Evolutionary conservation across 37 sponge, comb jelly and placozoan species (phyloP).

Genomic region (Petrosia ficiformis): DNA sequence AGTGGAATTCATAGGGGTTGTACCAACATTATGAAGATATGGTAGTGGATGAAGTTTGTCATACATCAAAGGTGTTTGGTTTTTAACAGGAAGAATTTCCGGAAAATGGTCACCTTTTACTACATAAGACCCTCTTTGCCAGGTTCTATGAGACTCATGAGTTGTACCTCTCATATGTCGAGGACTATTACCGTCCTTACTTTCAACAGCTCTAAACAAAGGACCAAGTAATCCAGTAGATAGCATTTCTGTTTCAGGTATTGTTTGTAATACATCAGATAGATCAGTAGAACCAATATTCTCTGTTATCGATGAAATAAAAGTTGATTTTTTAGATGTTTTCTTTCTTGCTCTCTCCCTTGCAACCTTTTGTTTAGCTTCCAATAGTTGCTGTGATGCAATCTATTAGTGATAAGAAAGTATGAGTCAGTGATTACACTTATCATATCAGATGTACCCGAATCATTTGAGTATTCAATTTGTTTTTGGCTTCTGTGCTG

Average conservation of each 20-base stretch:
- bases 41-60: neutral
- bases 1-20: neutral
- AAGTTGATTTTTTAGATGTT: conserved; percentile 5
- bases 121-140: conserved; percentile 28
- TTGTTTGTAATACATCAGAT: neutral
- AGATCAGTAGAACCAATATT: neutral
- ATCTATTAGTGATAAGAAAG: conserved; percentile 4
- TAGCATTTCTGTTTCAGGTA: neutral
- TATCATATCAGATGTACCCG: conserved; percentile 13
- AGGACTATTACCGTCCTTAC: conserved; percentile 10
- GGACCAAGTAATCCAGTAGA: neutral
- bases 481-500: neutral
- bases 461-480: conserved; percentile 30
- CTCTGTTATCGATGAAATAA: neutral
- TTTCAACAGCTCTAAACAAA: neutral
- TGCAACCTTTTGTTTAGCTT: conserved; percentile 33
- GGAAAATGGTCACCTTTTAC: neutral
- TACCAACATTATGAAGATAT: neutral
- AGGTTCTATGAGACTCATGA: conserved; percentile 24
- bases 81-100: neutral
- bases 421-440: neutral
- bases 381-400: conserved; percentile 23
- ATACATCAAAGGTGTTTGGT: neutral
- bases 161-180: neutral
- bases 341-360: conserved; percentile 22